Evolutionary conservation across 2,113 vertebrate species (phyloP).

Genomic region (Alethe diademata): DNA sequence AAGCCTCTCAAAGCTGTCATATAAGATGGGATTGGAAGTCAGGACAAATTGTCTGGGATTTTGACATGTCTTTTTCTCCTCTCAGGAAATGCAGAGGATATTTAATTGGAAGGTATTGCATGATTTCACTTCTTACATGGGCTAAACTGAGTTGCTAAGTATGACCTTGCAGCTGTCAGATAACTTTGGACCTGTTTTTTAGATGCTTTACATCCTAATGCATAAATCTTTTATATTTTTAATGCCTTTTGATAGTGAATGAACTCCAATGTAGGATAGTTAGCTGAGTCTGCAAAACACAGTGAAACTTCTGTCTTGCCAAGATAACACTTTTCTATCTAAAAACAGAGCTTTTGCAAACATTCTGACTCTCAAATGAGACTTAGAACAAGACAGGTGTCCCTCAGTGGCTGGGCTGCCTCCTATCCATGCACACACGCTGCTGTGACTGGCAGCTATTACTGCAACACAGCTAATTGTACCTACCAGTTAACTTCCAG

Average conservation of each 20-base stretch:
- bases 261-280: not conserved
- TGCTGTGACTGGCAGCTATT: not conserved
- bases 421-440: not conserved
- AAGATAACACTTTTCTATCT: not conserved
- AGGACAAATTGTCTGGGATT: not conserved
- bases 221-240: not conserved
- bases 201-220: not conserved
- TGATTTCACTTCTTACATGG: not conserved
- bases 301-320: not conserved
- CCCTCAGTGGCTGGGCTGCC: not conserved
- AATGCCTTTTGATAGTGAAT: not conserved
- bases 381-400: not conserved
- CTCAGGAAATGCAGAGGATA: not conserved
- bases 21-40: not conserved
- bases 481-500: not conserved
- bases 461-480: not conserved
- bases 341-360: not conserved
- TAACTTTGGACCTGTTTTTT: not conserved
- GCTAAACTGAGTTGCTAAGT: not conserved
- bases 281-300: not conserved
- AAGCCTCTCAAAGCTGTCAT: not conserved
- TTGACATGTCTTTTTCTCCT: not conserved
- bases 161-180: not conserved
- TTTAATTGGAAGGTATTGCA: not conserved
- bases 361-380: not conserved